phyloP scores from a whole-genome alignment of 1,140 invertebrate species.

The Berghia stephanieae region DNA sequence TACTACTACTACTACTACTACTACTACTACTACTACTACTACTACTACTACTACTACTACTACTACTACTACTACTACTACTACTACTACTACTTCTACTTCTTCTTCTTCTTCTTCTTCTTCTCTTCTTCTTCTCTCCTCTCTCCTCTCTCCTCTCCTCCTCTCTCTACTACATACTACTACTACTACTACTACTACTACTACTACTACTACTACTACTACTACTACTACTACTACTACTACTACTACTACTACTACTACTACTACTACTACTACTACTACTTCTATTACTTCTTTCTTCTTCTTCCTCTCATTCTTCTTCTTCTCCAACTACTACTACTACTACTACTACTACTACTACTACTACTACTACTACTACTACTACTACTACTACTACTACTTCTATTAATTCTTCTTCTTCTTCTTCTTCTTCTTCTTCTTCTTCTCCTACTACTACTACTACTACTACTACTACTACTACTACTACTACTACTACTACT shows the following conservation, averaged over 20 bases:
- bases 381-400: constrained; percentile 16
- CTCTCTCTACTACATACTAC: neutral
- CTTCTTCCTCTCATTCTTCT: neutral
- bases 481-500: neutral
- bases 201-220: neutral
- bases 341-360: constrained; percentile 21
- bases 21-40: neutral
- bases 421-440: neutral
- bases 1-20: neutral
- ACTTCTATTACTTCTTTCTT: constrained; percentile 8
- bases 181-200: constrained; percentile 9
- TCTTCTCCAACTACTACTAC: constrained; percentile 4
- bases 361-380: constrained; percentile 19
- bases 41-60: neutral
- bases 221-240: constrained; percentile 1
- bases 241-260: constrained; percentile 8
- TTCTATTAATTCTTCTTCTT: neutral
- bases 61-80: neutral
- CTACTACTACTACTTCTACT: constrained; percentile 1
- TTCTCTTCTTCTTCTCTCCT: neutral
- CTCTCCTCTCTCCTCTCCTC: neutral
- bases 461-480: neutral
- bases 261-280: constrained; percentile 8
- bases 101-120: constrained; percentile 12
- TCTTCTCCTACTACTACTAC: neutral